These are phyloP conservation scores for Sphaerophoria rueppellii DNA, from an alignment of 2,888 invertebrate genomes.

Conservation along the genomic window DNA sequence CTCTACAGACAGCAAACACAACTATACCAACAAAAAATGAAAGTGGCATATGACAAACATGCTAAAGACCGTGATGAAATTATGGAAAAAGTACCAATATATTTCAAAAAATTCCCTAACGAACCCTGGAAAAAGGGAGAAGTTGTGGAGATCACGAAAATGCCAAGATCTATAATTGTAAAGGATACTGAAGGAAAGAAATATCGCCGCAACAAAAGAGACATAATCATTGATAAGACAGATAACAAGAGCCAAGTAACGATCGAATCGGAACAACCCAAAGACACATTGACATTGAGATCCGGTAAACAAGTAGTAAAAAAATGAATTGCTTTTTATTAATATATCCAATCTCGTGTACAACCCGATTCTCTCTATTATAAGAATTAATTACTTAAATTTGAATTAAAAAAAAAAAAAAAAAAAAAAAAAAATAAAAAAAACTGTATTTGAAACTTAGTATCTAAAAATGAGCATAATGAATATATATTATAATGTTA, in stretches of 20 bases:
- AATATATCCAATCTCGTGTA: no score
- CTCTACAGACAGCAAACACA: constrained; percentile 4
- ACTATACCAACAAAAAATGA: constrained; percentile 28
- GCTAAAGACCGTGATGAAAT: constrained; percentile 23
- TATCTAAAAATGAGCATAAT: no score
- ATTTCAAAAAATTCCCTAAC: constrained; percentile 9
- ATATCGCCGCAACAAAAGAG: constrained; percentile 31
- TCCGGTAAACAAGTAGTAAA: constrained; percentile 25
- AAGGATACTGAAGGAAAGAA: constrained; percentile 18
- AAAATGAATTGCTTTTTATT: no score
- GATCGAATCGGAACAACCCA: constrained; percentile 11
- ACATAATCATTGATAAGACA: constrained; percentile 17
- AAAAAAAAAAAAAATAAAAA: no score
- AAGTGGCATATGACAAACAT: constrained; percentile 27
- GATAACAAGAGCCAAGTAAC: not conserved
- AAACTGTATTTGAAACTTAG: no score
- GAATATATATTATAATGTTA: no score
- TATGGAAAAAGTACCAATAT: not conserved
- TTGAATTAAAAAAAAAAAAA: no score
- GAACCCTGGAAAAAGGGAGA: constrained; percentile 24
- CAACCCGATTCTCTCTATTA: no score
- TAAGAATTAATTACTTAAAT: no score
- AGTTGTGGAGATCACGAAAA: constrained; percentile 12
- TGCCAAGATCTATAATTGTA: constrained; percentile 26
- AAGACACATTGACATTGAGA: constrained; percentile 26